Evolutionary conservation across 2,888 invertebrate genomes (phyloP).

Genomic region (Oscheius onirici): DNA sequence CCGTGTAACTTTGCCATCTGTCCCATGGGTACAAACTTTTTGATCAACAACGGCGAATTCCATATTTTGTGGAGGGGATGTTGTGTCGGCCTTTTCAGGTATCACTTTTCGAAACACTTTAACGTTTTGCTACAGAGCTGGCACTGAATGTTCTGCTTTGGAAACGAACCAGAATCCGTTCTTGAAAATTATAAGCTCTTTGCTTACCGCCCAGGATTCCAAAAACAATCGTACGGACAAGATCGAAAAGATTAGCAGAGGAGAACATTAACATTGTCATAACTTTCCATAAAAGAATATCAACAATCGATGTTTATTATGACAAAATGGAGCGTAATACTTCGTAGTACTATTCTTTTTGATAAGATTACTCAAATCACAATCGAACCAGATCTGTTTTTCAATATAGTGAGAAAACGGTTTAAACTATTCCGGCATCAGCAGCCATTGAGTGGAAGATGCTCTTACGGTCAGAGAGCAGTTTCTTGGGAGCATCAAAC

Average conservation of each 20-base stretch:
- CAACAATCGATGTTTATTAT: conserved; percentile 7
- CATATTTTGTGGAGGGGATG: conserved; percentile 70
- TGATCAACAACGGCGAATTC: conserved; percentile 69
- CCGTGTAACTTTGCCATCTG: conserved; percentile 68
- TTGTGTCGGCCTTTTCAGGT: conserved; percentile 67
- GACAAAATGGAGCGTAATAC: conserved; percentile 23
- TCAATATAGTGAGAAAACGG: neutral
- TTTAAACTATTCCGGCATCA: conserved; percentile 41
- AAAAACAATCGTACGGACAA: conserved; percentile 44
- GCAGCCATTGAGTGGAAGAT: conserved; percentile 59
- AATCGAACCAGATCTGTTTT: conserved; percentile 13
- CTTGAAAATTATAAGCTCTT: conserved; percentile 48
- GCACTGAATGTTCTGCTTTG: conserved; percentile 54
- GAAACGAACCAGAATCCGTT: conserved; percentile 62
- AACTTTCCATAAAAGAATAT: neutral
- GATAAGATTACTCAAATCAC: conserved; percentile 16
- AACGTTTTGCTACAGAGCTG: conserved; percentile 52
- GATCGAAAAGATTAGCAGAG: conserved; percentile 36
- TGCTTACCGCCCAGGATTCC: conserved; percentile 45
- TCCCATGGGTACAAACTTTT: conserved; percentile 66
- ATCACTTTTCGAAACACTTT: too few species aligned
- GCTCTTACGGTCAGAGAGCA: conserved; percentile 45
- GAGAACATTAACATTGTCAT: conserved; percentile 42
- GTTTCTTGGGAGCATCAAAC: conserved; percentile 54
- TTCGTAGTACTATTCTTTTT: conserved; percentile 9